Base-by-base conservation (phyloP, 1,140 invertebrate genomes). In the Holotrichia oblita region DNA sequence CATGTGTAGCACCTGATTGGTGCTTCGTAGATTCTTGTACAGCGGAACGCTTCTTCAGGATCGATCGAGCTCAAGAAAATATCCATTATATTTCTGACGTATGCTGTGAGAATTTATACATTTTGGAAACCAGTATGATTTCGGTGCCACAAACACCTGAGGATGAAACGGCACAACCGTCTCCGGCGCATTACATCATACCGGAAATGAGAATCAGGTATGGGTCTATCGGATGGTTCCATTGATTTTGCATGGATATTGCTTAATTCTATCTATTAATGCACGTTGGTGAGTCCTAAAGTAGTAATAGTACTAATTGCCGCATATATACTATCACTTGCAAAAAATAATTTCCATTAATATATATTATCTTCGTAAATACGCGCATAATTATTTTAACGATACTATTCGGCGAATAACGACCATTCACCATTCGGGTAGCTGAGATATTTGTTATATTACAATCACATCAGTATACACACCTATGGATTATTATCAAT, bases 81-180 rank as follows among this genome's bases (percentile, higher is more conserved):
- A 89, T 98, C 34, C 96, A 98, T 87, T 99, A 97, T 85, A 93
- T 98, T 14, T 95, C 94, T 3, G 97, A 98, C 85, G 97, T 98
- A 76, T 94, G 95, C 2, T 92, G 93, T 59, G 96, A 98, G 75
- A 92, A 93, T 80, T 89, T 98, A 14, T 98, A 94, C 85, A 93
- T 98, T 73, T 90, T 98, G 78, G 96, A 98, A 83, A 92, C 92
- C 79, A 93, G 93, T 77, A 86, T 86, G 17, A 89, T 89, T 12
- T 89, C 87, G 1, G 80, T 87, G 84, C 83, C 92, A 0, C 89
- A 90, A 77, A 91, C 92, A 0, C 91, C 92, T 0, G 92, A 93
- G 81, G 92, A 92, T 69, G 91, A 93, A 81, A 90, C 91, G 0
- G 89, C 90, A 0, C 87, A 87, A n/a, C 88, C 89, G 0, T 90